These are phyloP conservation scores for Formica aserva DNA, from an alignment of 2,888 invertebrate genomes.

Conservation along the genomic window DNA sequence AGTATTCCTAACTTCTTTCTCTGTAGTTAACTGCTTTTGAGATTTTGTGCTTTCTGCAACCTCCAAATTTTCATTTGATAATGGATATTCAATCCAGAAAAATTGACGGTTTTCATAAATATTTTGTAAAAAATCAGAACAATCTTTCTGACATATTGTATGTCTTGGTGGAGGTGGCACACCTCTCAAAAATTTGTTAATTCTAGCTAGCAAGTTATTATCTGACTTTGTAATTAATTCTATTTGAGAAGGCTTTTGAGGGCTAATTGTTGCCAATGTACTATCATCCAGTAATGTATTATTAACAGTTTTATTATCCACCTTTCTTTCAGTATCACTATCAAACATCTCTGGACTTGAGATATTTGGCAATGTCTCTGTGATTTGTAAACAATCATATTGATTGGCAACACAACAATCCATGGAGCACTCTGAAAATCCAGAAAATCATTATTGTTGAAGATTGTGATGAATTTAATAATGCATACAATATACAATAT, in stretches of 20 bases:
- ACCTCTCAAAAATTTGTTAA: slow-evolving; percentile 89
- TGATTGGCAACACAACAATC: slow-evolving; percentile 66
- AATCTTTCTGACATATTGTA: slow-evolving; percentile 90
- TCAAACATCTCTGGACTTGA: slow-evolving; percentile 84
- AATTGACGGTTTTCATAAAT: slow-evolving; percentile 87
- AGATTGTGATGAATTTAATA: not conserved
- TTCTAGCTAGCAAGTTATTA: slow-evolving; percentile 83
- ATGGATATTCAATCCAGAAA: slow-evolving; percentile 83
- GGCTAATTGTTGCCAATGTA: slow-evolving; percentile 55
- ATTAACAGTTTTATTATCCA: slow-evolving; percentile 48
- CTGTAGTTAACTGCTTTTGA: slow-evolving; percentile 43
- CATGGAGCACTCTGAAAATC: slow-evolving; percentile 71
- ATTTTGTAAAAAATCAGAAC: slow-evolving; percentile 88
- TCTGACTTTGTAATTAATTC: slow-evolving; percentile 83
- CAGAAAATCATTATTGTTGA: not conserved
- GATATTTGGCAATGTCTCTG: slow-evolving; percentile 70
- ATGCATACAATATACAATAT: not conserved
- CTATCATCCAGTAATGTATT: slow-evolving; percentile 27
- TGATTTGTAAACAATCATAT: slow-evolving; percentile 55
- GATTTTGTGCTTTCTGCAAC: slow-evolving; percentile 17
- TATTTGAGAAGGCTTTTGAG: slow-evolving; percentile 71
- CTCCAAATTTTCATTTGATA: slow-evolving; percentile 49
- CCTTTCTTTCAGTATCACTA: slow-evolving; percentile 80
- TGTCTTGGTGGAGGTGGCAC: slow-evolving; percentile 92
- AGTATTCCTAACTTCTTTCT: slow-evolving; percentile 58